Base-by-base conservation (phyloP, 2,888 invertebrate species). In the Lagria hirta region DNA sequence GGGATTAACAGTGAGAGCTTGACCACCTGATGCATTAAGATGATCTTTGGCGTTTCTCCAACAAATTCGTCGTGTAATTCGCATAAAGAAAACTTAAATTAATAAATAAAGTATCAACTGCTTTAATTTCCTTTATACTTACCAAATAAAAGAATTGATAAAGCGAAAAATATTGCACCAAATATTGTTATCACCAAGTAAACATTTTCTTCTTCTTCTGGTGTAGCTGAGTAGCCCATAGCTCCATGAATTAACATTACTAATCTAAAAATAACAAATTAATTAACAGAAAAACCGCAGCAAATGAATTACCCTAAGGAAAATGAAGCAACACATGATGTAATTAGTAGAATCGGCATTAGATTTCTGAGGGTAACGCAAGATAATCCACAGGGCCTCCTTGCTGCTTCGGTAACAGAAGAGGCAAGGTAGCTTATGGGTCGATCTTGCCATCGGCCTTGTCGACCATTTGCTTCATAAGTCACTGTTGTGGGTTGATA, bases 401-500 rank as follows among this genome's bases (percentile, higher is more conserved):
- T 74, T 68, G 79, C 76, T 71, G 66, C 78, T 66, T 70, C 61
- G 7, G 78, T 76, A 44, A 80, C 79, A 30, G 72, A 63, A 52
- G 62, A 61, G 47, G 68, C 65, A 55, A 73, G 54, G 64, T 71
- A 69, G 49, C 71, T 69, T 36, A 70, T 65, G 44, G 73, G 68
- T 59, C 69, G 60, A 29, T 70, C 65, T 12, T 67, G 66, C 69
- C 70, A 69, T 32, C 66, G 52, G 23, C 70, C 68, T 41, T 62
- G 64, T 6, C 64, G 60, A 26, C 64, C 57, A 58, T 72, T 65
- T 50, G 73, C 60, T 68, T 85, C 85, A 66, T 85, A 86, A 38
- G 84, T 84, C 52, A 85, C 84, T 54, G 86, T 86, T 48, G 86
- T 86, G 8, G 86, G 86, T 68, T 86, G 86, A 72, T 86, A 86